Base-by-base conservation (phyloP, 2,113 vertebrate species). In the Heteronetta atricapilla region DNA sequence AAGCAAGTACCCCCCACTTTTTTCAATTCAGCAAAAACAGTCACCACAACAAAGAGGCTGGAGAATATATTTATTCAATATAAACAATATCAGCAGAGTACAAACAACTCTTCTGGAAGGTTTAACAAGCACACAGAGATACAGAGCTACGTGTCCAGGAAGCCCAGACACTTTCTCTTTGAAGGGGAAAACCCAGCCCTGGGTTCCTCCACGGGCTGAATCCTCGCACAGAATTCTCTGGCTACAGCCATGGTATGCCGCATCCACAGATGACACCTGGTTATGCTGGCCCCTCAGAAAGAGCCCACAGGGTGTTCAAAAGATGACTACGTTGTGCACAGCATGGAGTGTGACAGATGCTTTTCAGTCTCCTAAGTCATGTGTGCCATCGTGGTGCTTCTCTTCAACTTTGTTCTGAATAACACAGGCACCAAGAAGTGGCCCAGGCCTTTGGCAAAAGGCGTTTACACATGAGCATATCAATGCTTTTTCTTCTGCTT, bases 11-110 rank as follows among this genome's bases (percentile, higher is more conserved):
- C 64, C 86, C 56, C 42, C 36, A 3, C 31, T 36, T 84, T 70
- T 59, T 58, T 76, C 40, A 68, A 50, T 89, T 90, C 89, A 96
- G 93, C 94, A 96, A 82, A 76, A 94, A 72, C 26, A 90, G 81
- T 79, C n/a, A 7, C 93, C 95, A 97, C 94, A 96, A 97, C 93
- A 95, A 93, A 94, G 95, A 94, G 78, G 66, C 58, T 89, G 62
- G 34, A 94, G 77, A 95, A 93, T 79, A 70, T 28, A 90, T 97
- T 97, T 97, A 97, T 96, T 97, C 84, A 87, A 53, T 56, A 89
- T 87, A 93, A 95, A 93, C 81, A 94, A 2, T 84, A 90, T 79
- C 93, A 87, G 62, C 60, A 75, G 16, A 89, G 69, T 78, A 97
- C 81, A 93, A 93, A 92, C 60, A 93, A 29, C 29, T 73, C 70